A percentile compares a stretch with the other conserved stretches of the same genome.
phyloP scores from a whole-genome alignment of 2,113 vertebrate genomes.

The Ctenomys sociabilis region DNA sequence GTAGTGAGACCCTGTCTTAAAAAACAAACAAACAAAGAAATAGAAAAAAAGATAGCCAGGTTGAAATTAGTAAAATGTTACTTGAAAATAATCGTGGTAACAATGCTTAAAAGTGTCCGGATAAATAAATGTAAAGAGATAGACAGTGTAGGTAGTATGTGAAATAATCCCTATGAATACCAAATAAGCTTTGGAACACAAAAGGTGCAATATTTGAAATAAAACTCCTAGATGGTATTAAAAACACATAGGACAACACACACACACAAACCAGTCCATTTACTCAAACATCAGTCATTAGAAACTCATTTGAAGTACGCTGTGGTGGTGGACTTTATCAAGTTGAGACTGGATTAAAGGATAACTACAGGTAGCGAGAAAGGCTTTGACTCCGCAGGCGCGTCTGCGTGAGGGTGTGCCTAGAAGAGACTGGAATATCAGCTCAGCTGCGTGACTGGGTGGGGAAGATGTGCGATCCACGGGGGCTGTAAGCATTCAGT shows the following conservation, averaged over 20 bases:
- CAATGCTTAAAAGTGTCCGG: not conserved
- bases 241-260: not conserved
- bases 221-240: not conserved
- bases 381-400: not conserved
- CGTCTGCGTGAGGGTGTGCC: not conserved
- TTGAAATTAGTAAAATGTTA: not conserved
- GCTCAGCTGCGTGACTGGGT: not conserved
- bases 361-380: not conserved
- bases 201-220: not conserved
- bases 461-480: not conserved
- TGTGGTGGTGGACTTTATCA: not conserved
- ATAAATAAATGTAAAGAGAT: not conserved
- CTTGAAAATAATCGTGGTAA: not conserved
- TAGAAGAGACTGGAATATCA: not conserved
- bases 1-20: too few species aligned
- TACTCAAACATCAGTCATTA: not conserved
- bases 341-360: not conserved
- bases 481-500: too few species aligned
- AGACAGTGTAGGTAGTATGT: not conserved
- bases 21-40: too few species aligned
- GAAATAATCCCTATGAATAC: not conserved
- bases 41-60: not conserved
- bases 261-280: not conserved
- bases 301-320: not conserved
- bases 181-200: not conserved